These are phyloP conservation scores for Phalacrocorax pelagicus DNA, from an alignment of 2,113 vertebrate genomes.

Conservation along the genomic window DNA sequence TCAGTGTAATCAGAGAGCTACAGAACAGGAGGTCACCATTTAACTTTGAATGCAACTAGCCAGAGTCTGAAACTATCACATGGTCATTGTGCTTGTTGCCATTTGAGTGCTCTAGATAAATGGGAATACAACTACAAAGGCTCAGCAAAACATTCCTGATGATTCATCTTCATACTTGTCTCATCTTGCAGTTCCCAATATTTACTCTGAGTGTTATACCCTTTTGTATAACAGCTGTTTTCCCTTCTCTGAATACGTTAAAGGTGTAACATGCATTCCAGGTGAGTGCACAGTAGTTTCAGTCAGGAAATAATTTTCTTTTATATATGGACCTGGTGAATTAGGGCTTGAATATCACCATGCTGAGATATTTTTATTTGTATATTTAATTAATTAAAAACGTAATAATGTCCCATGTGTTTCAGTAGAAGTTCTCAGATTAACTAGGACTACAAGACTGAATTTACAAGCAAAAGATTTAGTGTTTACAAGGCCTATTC, in stretches of 20 bases:
- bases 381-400: neutral
- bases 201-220: neutral
- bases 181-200: constrained; percentile 14
- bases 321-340: neutral
- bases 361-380: neutral
- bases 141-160: neutral
- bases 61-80: neutral
- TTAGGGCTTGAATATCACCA: neutral
- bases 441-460: neutral
- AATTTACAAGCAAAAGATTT: neutral
- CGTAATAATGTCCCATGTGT: neutral
- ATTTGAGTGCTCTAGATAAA: neutral
- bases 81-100: neutral
- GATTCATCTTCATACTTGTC: constrained; percentile 28
- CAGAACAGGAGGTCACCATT: neutral
- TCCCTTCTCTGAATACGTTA: neutral
- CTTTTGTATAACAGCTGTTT: neutral
- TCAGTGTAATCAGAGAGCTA: neutral
- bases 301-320: neutral
- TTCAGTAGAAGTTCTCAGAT: neutral
- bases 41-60: neutral
- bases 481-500: neutral
- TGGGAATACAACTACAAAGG: neutral
- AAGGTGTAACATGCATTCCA: neutral
- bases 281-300: neutral